Evolutionary conservation across 2,888 invertebrate genomes (phyloP).

Genomic region (Frankliniella fusca): DNA sequence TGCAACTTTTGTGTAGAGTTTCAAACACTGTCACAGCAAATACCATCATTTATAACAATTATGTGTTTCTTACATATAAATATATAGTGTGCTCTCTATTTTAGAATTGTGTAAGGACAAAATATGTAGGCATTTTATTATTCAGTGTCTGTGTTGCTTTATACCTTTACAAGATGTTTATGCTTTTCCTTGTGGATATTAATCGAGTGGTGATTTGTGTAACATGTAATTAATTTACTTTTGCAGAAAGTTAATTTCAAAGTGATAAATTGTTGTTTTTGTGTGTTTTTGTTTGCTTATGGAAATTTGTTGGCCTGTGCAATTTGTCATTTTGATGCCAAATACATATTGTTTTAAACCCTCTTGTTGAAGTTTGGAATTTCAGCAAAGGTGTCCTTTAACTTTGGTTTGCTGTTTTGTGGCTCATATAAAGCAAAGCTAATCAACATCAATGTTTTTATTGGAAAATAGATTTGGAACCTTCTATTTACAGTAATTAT

Average conservation of each 20-base stretch:
- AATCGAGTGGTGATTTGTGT: neutral
- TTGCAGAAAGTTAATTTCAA: neutral
- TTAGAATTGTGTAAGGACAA: neutral
- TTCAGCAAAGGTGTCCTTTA: no score
- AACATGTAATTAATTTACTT: neutral
- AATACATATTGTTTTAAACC: no score
- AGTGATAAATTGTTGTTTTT: neutral
- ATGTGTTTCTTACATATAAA: neutral
- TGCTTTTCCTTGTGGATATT: neutral
- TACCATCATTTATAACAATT: no score
- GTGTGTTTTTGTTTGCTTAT: neutral
- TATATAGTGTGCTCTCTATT: neutral
- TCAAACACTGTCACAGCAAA: no score
- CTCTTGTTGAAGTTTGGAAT: no score
- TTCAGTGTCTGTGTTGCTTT: neutral
- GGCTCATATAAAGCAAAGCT: no score
- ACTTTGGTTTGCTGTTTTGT: no score
- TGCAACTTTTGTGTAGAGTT: no score
- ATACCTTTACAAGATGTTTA: neutral
- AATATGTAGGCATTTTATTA: neutral
- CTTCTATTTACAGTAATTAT: no score
- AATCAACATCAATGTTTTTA: no score
- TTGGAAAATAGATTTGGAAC: no score
- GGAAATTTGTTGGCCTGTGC: neutral
- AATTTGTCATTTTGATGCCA: neutral